phyloP scores from a whole-genome alignment of 2,888 invertebrate species.

The Caenorhabditis japonica region DNA sequence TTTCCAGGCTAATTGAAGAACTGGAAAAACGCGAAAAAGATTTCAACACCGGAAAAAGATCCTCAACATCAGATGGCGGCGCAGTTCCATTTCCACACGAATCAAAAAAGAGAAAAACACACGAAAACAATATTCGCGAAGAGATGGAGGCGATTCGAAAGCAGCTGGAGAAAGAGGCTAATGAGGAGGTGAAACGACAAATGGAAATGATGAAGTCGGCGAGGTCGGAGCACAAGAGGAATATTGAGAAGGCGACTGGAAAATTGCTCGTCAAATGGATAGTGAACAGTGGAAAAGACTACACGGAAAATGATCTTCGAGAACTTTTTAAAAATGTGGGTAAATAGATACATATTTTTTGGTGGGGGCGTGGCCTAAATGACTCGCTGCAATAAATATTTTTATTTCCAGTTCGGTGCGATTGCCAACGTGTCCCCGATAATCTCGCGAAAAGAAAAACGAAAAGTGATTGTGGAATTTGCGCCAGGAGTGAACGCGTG shows the following conservation, averaged over 20 bases:
- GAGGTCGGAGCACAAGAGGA: not conserved
- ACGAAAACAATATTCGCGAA: conserved; percentile 42
- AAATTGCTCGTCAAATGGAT: conserved; percentile 50
- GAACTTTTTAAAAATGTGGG: conserved; percentile 30
- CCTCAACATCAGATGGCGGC: conserved; percentile 5
- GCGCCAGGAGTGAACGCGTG: conserved; percentile 42
- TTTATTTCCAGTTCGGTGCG: conserved; percentile 33
- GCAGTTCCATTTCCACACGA: conserved; percentile 15
- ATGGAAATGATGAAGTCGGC: conserved; percentile 18
- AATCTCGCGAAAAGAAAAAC: conserved; percentile 24
- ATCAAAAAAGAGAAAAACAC: conserved; percentile 30
- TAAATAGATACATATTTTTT: too few species aligned
- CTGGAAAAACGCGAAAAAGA: conserved; percentile 57
- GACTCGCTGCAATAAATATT: not conserved
- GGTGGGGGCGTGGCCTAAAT: too few species aligned
- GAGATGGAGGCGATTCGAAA: conserved; percentile 58
- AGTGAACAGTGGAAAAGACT: conserved; percentile 18
- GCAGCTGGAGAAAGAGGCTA: conserved; percentile 52
- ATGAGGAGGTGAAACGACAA: conserved; percentile 55
- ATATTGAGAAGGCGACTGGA: not conserved
- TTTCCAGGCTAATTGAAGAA: conserved; percentile 55
- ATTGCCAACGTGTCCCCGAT: conserved; percentile 34
- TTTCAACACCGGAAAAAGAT: conserved; percentile 27
- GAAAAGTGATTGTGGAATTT: conserved; percentile 44
- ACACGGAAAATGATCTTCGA: conserved; percentile 27